phyloP scores from a whole-genome alignment of 2,113 vertebrate genomes.

The Archilochus colubris region DNA sequence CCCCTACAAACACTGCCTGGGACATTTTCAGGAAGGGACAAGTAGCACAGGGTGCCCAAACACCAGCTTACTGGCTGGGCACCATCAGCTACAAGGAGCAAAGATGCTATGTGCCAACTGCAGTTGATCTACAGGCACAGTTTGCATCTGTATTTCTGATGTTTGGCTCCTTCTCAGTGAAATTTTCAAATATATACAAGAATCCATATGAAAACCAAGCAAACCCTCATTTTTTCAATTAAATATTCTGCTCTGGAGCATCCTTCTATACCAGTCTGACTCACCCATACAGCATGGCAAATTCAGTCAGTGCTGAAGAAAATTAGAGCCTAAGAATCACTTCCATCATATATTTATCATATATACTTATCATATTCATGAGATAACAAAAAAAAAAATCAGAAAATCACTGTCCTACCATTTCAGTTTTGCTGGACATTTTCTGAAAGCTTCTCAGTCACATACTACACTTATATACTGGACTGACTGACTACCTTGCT shows the following conservation, averaged over 20 bases:
- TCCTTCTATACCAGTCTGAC: background rate
- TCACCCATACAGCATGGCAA: background rate
- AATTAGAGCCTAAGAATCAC: background rate
- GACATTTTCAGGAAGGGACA: background rate
- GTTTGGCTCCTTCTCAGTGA: background rate
- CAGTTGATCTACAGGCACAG: background rate
- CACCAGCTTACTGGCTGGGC: background rate
- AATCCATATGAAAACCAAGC: background rate
- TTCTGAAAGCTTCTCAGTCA: background rate
- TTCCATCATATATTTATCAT: background rate
- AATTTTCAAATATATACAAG: background rate
- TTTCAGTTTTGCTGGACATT: background rate
- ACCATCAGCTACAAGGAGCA: background rate
- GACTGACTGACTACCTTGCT: too few species aligned
- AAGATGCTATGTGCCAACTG: background rate
- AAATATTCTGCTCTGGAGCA: background rate
- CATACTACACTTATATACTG: too few species aligned
- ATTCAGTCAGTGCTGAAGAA: background rate
- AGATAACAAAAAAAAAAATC: background rate
- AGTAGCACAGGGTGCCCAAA: accelerated
- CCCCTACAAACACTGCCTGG: background rate
- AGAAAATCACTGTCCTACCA: too few species aligned
- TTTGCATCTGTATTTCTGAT: background rate
- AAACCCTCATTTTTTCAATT: background rate
- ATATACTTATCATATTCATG: background rate